phyloP scores from a whole-genome alignment of 2,113 vertebrate genomes.

The Brienomyrus brachyistius region DNA sequence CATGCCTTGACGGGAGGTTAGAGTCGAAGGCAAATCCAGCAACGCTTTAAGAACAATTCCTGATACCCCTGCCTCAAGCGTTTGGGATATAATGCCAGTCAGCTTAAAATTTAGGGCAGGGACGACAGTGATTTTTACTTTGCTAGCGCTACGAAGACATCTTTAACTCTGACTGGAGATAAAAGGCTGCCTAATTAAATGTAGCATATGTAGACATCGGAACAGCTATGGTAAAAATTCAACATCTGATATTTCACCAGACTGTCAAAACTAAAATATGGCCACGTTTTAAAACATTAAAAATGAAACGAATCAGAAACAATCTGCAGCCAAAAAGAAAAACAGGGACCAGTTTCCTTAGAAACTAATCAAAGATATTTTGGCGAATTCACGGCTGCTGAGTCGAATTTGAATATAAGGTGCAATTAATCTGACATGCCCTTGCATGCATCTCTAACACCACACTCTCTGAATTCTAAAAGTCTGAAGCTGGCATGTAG shows the following conservation, averaged over 20 bases:
- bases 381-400: background rate
- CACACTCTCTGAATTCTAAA: background rate
- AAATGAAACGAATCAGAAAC: background rate
- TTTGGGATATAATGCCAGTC: slow-evolving; percentile 12
- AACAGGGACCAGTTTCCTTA: background rate
- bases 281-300: background rate
- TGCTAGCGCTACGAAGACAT: background rate
- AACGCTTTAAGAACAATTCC: background rate
- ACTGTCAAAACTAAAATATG: background rate
- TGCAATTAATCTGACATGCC: slow-evolving; percentile 1
- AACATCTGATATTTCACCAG: background rate
- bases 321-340: background rate
- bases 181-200: background rate
- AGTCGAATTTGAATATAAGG: background rate
- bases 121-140: background rate
- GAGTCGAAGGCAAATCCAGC: background rate
- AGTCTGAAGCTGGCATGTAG: background rate
- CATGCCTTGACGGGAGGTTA: background rate
- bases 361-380: background rate
- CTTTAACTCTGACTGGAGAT: background rate
- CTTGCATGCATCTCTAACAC: background rate
- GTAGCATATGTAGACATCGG: background rate
- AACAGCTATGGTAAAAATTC: background rate
- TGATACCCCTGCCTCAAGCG: background rate
- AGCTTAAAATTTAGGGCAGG: slow-evolving; percentile 2